Evolutionary conservation across 64 coral and sea anemone genomes (phyloP), one percentile per base, ranked within the genome.

Genomic region (Platygyra sinensis): DNA sequence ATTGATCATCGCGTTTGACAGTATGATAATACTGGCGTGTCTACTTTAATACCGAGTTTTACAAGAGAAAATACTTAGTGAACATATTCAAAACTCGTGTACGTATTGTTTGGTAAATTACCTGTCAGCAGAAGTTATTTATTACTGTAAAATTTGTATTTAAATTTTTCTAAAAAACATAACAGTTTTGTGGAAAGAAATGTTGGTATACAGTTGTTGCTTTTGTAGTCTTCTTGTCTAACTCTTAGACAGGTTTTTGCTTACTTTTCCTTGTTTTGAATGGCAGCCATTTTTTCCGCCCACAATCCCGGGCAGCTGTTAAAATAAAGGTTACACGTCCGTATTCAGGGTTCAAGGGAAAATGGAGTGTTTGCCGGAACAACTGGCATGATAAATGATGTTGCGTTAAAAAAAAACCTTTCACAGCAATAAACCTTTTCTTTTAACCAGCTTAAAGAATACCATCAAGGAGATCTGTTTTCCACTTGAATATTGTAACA

Each of bases 61-160:
- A n/a, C n/a, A n/a, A n/a, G n/a, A n/a, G n/a, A n/a, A n/a, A n/a
- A n/a, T n/a, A n/a, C n/a, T n/a, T n/a, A n/a, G n/a, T n/a, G n/a
- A n/a, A n/a, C n/a, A n/a, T n/a, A 30, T n/a, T n/a, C n/a, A n/a
- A n/a, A 46, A 49, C 49, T 6, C 24, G 0, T 59, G 51, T 79
- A 55, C 24, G 13, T 79, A 55, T 10, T 57, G 20, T 79, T 50
- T 27, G 22, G 12, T 79, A 52, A n/a, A 24, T 50, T 46, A 46
- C 42, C 5, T 46, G 42, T 46, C n/a, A 22, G 29, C 76, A 79
- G 76, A 57, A 79, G 76, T 51, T 79, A 79, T 79, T 79, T 79
- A 79, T 79, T 52, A 28, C 38, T 69, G 42, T n/a, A 5, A 5
- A 46, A 7, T 46, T 46, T 46, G 42, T 46, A 46, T 46, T 46